A percentile compares a stretch with the other conserved stretches of the same genome.
Conservation (phyloP, 2,797 vertebrate genomes). For the Phoeniculus purpureus region DNA sequence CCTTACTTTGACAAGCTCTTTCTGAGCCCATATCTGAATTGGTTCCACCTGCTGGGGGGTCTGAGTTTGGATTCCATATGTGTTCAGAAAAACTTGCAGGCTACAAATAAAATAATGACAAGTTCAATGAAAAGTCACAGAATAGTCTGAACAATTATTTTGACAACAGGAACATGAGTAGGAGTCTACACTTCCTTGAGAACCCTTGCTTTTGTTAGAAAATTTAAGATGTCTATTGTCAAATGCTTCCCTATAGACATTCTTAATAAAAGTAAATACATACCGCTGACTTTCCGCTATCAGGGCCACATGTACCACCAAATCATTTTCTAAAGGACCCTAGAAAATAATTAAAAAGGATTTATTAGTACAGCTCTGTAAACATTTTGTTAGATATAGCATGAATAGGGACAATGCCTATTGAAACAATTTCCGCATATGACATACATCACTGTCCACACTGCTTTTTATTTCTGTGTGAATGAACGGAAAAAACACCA, state of each 20-base stretch:
- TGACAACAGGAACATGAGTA: background rate
- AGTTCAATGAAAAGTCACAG: background rate
- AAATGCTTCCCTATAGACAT: background rate
- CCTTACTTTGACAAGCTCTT: slow-evolving; percentile 95
- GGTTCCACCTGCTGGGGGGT: slow-evolving; percentile 97
- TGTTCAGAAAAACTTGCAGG: slow-evolving; percentile 97
- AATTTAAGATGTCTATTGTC: background rate
- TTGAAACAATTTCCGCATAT: slow-evolving; percentile 15
- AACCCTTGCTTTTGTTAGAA: background rate
- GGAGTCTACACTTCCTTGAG: background rate
- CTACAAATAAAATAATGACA: slow-evolving; percentile 68
- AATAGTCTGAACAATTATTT: background rate
- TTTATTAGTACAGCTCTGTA: background rate
- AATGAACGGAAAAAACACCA: slow-evolving; percentile 22
- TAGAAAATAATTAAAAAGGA: slow-evolving; percentile 66
- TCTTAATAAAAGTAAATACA: slow-evolving; percentile 5
- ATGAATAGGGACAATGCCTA: background rate
- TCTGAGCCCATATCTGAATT: slow-evolving; percentile 98
- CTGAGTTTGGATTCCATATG: slow-evolving; percentile 96
- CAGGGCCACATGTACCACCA: slow-evolving; percentile 91
- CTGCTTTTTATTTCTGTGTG: background rate
- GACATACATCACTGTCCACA: background rate
- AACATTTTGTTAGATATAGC: background rate
- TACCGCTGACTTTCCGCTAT: slow-evolving; percentile 98
- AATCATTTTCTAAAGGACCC: slow-evolving; percentile 95